These are phyloP conservation scores for Bambusicola thoracicus DNA, from an alignment of 2,113 vertebrate genomes.

Conservation along the genomic window DNA sequence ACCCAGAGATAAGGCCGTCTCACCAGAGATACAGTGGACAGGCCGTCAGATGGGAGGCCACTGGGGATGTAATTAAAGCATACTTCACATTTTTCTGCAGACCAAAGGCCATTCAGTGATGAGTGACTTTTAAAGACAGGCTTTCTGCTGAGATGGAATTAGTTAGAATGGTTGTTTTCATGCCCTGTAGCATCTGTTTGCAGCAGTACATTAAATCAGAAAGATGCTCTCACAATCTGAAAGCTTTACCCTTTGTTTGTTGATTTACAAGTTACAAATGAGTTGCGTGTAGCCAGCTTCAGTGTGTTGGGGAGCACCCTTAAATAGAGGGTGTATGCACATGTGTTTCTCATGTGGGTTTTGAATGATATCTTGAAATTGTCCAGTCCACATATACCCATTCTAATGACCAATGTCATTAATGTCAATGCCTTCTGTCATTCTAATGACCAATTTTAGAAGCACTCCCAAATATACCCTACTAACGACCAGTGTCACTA, in stretches of 20 bases:
- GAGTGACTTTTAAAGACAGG: conserved; percentile 49
- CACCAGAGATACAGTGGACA: conserved; percentile 55
- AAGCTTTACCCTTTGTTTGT: neutral
- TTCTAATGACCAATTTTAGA: too few species aligned
- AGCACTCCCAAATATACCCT: too few species aligned
- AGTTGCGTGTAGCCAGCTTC: neutral
- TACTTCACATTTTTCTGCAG: conserved; percentile 68
- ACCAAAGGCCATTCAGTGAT: conserved; percentile 50
- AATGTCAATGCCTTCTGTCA: too few species aligned
- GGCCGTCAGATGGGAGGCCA: conserved; percentile 57
- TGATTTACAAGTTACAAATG: neutral
- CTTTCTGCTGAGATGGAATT: conserved; percentile 64
- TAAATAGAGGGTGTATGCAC: neutral
- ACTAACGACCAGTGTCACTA: too few species aligned
- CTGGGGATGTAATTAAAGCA: conserved; percentile 63
- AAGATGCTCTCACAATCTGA: conserved; percentile 29
- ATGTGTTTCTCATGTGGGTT: neutral
- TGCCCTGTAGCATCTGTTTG: conserved; percentile 57
- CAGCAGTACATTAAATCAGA: conserved; percentile 13
- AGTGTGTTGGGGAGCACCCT: neutral
- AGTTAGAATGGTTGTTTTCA: conserved; percentile 55
- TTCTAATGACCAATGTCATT: too few species aligned
- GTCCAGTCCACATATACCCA: neutral
- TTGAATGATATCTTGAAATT: neutral
- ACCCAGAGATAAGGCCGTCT: conserved; percentile 69